A percentile compares a stretch with the other conserved stretches of the same genome.
Conservation (phyloP, 2,888 invertebrate genomes). For the Mylabris sibirica region DNA sequence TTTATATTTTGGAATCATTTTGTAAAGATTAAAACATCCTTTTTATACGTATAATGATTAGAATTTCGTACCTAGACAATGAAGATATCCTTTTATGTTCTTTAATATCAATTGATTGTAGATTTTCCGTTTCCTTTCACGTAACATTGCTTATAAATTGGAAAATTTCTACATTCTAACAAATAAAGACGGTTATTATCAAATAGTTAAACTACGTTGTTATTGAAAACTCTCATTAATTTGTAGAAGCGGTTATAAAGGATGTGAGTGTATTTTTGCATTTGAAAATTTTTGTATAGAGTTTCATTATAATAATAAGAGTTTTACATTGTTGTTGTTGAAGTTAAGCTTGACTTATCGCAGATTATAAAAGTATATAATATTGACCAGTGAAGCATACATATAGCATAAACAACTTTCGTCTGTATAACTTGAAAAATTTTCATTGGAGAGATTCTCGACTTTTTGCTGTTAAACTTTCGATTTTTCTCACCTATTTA, state of each 20-base stretch:
- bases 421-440: too few species aligned
- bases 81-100: too few species aligned
- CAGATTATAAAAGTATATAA: neutral
- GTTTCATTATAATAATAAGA: neutral
- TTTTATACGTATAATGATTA: too few species aligned
- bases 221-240: neutral
- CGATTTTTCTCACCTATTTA: too few species aligned
- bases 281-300: neutral
- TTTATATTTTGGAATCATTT: neutral
- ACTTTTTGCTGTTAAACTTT: too few species aligned
- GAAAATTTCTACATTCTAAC: neutral
- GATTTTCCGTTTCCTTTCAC: neutral
- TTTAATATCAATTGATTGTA: neutral
- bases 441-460: too few species aligned
- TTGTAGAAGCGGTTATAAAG: neutral
- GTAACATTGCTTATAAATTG: neutral
- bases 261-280: neutral
- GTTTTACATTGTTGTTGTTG: neutral
- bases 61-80: too few species aligned
- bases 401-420: too few species aligned
- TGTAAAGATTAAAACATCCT: too few species aligned
- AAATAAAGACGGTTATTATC: neutral
- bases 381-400: too few species aligned
- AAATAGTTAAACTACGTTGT: neutral
- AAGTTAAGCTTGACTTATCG: neutral